Conservation (phyloP, 2,797 vertebrate genomes). For the Siniperca scherzeri region DNA sequence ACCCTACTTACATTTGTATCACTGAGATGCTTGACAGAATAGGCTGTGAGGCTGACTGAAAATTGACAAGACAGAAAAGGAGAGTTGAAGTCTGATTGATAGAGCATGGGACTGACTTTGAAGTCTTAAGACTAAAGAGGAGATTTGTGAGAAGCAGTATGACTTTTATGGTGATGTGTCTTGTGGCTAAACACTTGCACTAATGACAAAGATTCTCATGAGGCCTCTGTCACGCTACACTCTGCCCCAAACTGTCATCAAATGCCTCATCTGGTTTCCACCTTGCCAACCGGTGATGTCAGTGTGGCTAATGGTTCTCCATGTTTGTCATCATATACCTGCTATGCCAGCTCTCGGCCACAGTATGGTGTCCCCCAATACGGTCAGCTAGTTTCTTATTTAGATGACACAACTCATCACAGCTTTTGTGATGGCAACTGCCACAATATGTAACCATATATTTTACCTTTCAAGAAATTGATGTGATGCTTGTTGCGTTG, state of each 20-base stretch:
- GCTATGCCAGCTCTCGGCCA: conserved; percentile 28
- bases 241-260: conserved; percentile 38
- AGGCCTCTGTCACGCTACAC: conserved; percentile 38
- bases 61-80: conserved; percentile 57
- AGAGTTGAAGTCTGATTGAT: conserved; percentile 50
- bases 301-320: conserved; percentile 33
- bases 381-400: conserved; percentile 29
- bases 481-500: neutral
- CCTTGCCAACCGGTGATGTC: conserved; percentile 48
- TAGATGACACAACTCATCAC: conserved; percentile 9
- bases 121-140: conserved; percentile 49
- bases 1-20: conserved; percentile 27
- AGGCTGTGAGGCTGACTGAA: conserved; percentile 35
- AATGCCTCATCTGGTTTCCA: conserved; percentile 37
- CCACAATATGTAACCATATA: neutral
- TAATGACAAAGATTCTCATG: conserved; percentile 41
- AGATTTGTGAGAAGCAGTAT: conserved; percentile 32
- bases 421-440: conserved; percentile 5
- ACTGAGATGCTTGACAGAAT: conserved; percentile 45
- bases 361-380: neutral
- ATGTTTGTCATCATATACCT: conserved; percentile 44
- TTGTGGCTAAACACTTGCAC: conserved; percentile 43
- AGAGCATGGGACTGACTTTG: conserved; percentile 44
- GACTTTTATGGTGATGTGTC: conserved; percentile 39
- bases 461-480: conserved; percentile 25